Percentiles rank a stretch among this genome's conserved stretches.
Conservation (phyloP, 2,797 vertebrate genomes). For the Spinus pinus region DNA sequence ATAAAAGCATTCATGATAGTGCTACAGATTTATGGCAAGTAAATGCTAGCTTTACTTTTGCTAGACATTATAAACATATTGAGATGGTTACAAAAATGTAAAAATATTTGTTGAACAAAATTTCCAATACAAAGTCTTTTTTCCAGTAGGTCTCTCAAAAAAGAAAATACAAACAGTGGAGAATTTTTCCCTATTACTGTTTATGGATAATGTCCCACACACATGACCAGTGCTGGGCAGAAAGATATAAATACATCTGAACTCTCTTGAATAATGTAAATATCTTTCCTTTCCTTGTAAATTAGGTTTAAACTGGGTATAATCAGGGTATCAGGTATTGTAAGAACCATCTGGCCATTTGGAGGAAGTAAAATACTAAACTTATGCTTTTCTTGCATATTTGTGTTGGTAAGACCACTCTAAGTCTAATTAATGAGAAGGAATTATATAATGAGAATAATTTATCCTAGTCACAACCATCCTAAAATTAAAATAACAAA, state of each 20-base stretch:
- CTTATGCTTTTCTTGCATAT: neutral
- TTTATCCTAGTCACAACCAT: neutral
- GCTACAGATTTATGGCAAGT: neutral
- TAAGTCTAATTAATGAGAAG: neutral
- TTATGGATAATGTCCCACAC: neutral
- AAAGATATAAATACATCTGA: neutral
- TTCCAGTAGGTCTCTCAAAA: neutral
- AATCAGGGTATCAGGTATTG: neutral
- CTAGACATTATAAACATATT: neutral
- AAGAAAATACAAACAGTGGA: neutral
- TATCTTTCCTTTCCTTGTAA: neutral
- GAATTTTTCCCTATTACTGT: neutral
- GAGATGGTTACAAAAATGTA: neutral
- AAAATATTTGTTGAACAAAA: neutral
- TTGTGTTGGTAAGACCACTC: neutral
- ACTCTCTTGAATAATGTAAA: neutral
- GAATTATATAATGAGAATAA: neutral
- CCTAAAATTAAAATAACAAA: neutral
- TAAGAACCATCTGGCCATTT: neutral
- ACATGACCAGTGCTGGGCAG: neutral
- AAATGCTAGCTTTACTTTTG: neutral
- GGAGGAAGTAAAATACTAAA: neutral
- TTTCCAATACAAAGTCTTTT: neutral
- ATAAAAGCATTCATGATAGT: neutral
- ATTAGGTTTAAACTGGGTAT: neutral